These are phyloP conservation scores for Drosophila quinaria DNA, from an alignment of 2,888 invertebrate species.

Conservation along the genomic window DNA sequence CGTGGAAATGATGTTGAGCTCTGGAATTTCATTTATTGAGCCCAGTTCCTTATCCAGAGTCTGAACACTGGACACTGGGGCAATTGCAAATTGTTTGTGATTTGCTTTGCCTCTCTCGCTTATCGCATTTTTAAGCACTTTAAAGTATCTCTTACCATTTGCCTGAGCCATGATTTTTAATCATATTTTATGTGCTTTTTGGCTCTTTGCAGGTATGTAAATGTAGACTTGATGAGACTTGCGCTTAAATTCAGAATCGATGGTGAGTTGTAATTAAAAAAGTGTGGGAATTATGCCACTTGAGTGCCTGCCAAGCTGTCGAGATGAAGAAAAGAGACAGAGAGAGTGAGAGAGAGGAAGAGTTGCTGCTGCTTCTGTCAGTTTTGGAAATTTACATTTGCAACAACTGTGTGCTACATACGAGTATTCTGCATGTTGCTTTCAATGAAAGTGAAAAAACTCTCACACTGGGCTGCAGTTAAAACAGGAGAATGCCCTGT, in stretches of 20 bases:
- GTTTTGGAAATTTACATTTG: slow-evolving; percentile 6
- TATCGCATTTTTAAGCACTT: slow-evolving; percentile 18
- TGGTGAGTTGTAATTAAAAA: slow-evolving; percentile 21
- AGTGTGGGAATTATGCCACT: slow-evolving; percentile 22
- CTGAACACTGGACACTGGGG: slow-evolving; percentile 34
- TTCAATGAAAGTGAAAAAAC: slow-evolving; percentile 45
- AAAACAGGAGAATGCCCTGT: not conserved
- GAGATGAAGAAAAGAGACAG: not conserved
- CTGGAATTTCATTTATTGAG: slow-evolving; percentile 68
- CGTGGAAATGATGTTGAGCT: slow-evolving; percentile 76
- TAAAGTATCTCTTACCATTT: slow-evolving; percentile 17
- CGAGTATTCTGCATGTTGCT: not conserved
- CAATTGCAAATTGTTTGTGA: slow-evolving; percentile 71
- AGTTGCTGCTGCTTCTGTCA: slow-evolving; percentile 21
- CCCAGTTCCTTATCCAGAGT: slow-evolving; percentile 2
- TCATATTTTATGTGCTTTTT: slow-evolving; percentile 13
- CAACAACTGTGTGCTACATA: not conserved
- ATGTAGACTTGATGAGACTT: slow-evolving; percentile 6
- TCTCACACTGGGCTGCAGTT: not conserved
- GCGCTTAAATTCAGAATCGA: slow-evolving; percentile 12
- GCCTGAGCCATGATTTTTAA: slow-evolving; percentile 14
- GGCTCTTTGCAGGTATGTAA: slow-evolving; percentile 63
- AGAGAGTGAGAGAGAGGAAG: not conserved
- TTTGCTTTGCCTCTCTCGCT: slow-evolving; percentile 48
- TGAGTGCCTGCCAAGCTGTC: slow-evolving; percentile 1